Conservation (phyloP, 2,113 vertebrate species). For the Hoplias malabaricus region DNA sequence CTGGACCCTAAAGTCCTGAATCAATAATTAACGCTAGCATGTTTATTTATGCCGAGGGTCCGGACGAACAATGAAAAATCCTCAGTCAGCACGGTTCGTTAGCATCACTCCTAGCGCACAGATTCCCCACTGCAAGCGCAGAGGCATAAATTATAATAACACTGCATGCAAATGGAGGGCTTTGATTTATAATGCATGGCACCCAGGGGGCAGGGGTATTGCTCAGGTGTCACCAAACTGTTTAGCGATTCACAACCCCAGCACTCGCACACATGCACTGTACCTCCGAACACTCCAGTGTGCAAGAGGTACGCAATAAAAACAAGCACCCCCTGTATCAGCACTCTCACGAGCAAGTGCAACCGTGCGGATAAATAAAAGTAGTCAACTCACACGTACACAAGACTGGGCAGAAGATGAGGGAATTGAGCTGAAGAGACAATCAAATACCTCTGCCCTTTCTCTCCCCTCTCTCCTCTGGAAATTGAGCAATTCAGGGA, state of each 20-base stretch:
- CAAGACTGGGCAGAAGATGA: constrained; percentile 63
- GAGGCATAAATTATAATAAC: constrained; percentile 75
- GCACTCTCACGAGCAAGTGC: constrained; percentile 14
- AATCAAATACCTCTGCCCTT: constrained; percentile 76
- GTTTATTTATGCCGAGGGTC: constrained; percentile 70
- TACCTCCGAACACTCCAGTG: neutral
- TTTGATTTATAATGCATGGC: constrained; percentile 84
- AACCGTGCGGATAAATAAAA: constrained; percentile 32
- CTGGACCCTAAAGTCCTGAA: constrained; percentile 55
- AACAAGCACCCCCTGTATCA: constrained; percentile 8
- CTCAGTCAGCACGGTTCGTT: constrained; percentile 76
- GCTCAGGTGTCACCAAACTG: constrained; percentile 80
- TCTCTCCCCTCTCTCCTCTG: constrained; percentile 61
- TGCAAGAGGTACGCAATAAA: constrained; percentile 8
- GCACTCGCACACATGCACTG: constrained; percentile 19
- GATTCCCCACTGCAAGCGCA: constrained; percentile 66
- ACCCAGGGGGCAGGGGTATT: constrained; percentile 75
- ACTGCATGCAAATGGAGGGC: constrained; percentile 76
- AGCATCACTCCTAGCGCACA: constrained; percentile 74
- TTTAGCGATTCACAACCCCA: constrained; percentile 78
- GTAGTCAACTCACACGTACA: constrained; percentile 45
- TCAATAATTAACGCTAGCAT: constrained; percentile 71
- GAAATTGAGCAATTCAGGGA: constrained; percentile 75
- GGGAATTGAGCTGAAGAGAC: constrained; percentile 73
- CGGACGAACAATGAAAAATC: constrained; percentile 72